Evolutionary conservation across 2,888 invertebrate genomes (phyloP).

Genomic region (Sphaeridia pumilis): DNA sequence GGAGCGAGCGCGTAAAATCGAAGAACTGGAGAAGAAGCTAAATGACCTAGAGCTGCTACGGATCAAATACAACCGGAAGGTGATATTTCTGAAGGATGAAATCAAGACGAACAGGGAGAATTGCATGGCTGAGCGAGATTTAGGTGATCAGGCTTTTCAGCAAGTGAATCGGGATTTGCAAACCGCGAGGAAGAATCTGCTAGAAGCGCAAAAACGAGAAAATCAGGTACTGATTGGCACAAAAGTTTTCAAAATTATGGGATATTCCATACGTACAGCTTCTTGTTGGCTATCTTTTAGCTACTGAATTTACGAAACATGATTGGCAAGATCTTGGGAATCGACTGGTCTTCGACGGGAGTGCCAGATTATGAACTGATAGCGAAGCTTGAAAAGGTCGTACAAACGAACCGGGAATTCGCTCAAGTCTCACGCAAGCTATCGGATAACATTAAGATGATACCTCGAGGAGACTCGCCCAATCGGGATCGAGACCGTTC

Average conservation of each 20-base stretch:
- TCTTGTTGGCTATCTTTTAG: constrained; percentile 36
- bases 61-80: constrained; percentile 59
- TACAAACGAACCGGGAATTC: constrained; percentile 77
- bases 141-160: constrained; percentile 56
- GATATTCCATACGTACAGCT: background rate
- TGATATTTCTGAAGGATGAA: constrained; percentile 59
- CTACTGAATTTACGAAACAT: constrained; percentile 64
- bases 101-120: constrained; percentile 35
- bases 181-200: constrained; percentile 58
- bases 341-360: constrained; percentile 47
- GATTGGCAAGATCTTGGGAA: constrained; percentile 59
- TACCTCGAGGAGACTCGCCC: constrained; percentile 18
- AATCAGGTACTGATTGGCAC: constrained; percentile 46
- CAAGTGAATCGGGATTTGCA: constrained; percentile 63
- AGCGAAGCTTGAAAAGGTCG: constrained; percentile 65
- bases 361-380: constrained; percentile 65
- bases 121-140: constrained; percentile 45
- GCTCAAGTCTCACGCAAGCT: constrained; percentile 62
- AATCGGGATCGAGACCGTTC: constrained; percentile 6
- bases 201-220: constrained; percentile 62
- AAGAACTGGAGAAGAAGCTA: constrained; percentile 66
- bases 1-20: constrained; percentile 69
- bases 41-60: constrained; percentile 69
- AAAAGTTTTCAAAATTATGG: background rate
- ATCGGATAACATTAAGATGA: constrained; percentile 32